Evolutionary conservation across 1,140 invertebrate genomes (phyloP).

Genomic region (Thrips palmi): DNA sequence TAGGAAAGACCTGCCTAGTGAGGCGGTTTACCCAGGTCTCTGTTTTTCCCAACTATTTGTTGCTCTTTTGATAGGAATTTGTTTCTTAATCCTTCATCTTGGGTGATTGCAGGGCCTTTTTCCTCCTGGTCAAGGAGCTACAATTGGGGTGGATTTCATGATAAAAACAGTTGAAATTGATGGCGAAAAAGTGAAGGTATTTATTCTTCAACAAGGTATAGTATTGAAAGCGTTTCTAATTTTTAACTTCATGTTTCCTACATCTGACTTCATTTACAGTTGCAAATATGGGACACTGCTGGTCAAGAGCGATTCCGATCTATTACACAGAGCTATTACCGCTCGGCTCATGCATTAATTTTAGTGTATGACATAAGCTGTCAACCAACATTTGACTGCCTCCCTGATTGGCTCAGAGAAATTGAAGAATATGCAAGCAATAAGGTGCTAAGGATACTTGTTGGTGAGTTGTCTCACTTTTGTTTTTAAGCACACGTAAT

Average conservation of each 20-base stretch:
- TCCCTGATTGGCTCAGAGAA: constrained; percentile 88
- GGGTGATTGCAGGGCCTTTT: constrained; percentile 53
- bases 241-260: constrained; percentile 8
- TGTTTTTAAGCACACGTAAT: neutral
- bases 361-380: constrained; percentile 95
- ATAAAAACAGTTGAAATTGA: constrained; percentile 98
- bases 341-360: constrained; percentile 92
- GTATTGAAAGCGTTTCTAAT: constrained; percentile 4
- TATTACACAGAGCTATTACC: constrained; percentile 94
- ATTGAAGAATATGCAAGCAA: constrained; percentile 92
- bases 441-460: constrained; percentile 82
- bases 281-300: constrained; percentile 97
- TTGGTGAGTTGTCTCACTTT: constrained; percentile 40
- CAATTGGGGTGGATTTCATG: constrained; percentile 99
- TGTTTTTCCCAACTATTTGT: neutral
- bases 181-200: constrained; percentile 94
- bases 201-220: constrained; percentile 7
- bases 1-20: constrained; percentile 87
- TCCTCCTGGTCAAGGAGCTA: constrained; percentile 92
- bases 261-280: constrained; percentile 31
- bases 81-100: constrained; percentile 1
- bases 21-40: constrained; percentile 65
- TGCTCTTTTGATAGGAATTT: constrained; percentile 1
- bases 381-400: constrained; percentile 90
- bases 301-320: constrained; percentile 95